Evolutionary conservation across 2,113 vertebrate genomes (phyloP), one percentile per base, ranked within the genome.

Genomic region (Climacteris rufus): DNA sequence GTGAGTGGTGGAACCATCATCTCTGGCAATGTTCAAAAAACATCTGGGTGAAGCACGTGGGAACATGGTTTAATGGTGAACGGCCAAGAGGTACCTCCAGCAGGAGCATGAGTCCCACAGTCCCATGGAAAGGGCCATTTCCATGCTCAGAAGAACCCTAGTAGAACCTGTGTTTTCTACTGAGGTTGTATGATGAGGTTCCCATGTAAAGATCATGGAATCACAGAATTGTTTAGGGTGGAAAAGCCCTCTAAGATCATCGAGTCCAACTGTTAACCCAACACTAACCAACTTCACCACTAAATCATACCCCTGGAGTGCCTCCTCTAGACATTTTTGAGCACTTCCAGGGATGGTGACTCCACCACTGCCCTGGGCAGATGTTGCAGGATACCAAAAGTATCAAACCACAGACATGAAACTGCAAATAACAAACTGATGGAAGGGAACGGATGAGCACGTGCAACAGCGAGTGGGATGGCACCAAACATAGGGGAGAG

Each of bases 151-250:
- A 47, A 68, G 30, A 82, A 31, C 5, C 15, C 12, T 16, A 42
- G 15, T 9, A 53, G 31, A 59, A 77, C 10, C 10, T 31, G 33
- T 15, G 15, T 44, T 80, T 81, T 80, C 30, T 50, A 8, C 57
- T 31, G 45, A 47, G 54, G 17, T 3, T 37, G 20, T 20, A 14
- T 0, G 5, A 50, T 15, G 27, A 31, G 25, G 33, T 37, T 27
- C 3, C 15, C 15, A 3, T 1, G 8, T 4, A 7, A 59, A 72
- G 12, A 83, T 27, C n/a, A 69, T 2, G 22, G 25, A 90, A 61
- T 23, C 25, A 35, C 0, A 16, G 25, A 54, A 54, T 2, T 22
- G 11, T 28, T 2, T 8, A 7, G 31, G 6, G 2, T 50, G 64
- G 56, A 49, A 70, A 77, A 24, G 22, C 31, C 13, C 27, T 42